A percentile compares a stretch with the other conserved stretches of the same genome.
phyloP scores from a whole-genome alignment of 2,888 invertebrate species.

The Spicauda simplicius region DNA sequence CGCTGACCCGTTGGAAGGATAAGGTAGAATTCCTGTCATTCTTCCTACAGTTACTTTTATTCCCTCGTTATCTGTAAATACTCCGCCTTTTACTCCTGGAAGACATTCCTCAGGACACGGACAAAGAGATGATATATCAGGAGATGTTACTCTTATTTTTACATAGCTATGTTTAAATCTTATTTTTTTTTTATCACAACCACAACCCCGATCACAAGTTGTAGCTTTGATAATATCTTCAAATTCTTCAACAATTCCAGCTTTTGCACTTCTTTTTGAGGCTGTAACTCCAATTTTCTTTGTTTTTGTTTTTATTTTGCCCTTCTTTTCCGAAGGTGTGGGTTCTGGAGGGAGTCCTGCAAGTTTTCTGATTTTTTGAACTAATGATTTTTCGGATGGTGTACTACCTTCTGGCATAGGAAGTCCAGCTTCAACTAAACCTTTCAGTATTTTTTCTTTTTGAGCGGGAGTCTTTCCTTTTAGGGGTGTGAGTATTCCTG shows the following conservation, averaged over 20 bases:
- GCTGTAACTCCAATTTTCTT: conserved; percentile 48
- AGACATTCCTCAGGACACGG: conserved; percentile 66
- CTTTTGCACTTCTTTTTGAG: conserved; percentile 41
- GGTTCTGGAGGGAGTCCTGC: conserved; percentile 48
- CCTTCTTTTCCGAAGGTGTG: conserved; percentile 54
- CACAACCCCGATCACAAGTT: conserved; percentile 65
- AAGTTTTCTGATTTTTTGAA: conserved; percentile 51
- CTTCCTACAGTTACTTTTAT: conserved; percentile 69
- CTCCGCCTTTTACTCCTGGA: conserved; percentile 61
- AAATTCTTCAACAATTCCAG: conserved; percentile 54
- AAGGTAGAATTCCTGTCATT: conserved; percentile 54
- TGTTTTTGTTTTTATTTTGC: conserved; percentile 52
- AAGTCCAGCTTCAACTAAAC: conserved; percentile 53
- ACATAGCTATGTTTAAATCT: conserved; percentile 71
- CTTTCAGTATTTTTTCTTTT: conserved; percentile 57
- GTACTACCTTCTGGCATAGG: conserved; percentile 59
- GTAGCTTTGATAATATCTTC: conserved; percentile 63
- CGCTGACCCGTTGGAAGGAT: conserved; percentile 41
- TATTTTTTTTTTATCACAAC: conserved; percentile 70
- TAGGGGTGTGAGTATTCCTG: conserved; percentile 55
- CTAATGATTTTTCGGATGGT: conserved; percentile 54
- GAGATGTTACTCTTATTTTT: conserved; percentile 68
- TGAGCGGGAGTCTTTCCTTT: conserved; percentile 51
- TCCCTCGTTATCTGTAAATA: conserved; percentile 65
- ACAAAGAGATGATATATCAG: conserved; percentile 66